A percentile compares a stretch with the other conserved stretches of the same genome.
Conservation (phyloP, 2,888 invertebrate species). For the Priocnemis perturbator region DNA sequence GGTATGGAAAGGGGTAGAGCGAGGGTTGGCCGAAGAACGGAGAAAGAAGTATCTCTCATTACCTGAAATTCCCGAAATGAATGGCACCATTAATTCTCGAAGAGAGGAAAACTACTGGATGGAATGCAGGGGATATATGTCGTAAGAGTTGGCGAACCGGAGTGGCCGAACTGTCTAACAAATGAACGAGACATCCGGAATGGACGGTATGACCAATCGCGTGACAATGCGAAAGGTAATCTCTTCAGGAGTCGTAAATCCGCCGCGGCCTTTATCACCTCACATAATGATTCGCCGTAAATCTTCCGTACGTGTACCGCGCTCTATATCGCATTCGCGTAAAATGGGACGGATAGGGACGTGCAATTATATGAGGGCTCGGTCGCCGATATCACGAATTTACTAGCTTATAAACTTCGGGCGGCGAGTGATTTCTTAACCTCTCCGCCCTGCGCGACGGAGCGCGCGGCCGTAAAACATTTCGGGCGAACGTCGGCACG, state of each 20-base stretch:
- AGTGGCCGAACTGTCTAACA: conserved; percentile 29
- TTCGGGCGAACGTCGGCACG: no score
- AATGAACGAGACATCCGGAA: conserved; percentile 44
- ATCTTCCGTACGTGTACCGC: no score
- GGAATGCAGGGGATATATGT: conserved; percentile 41
- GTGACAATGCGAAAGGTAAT: conserved; percentile 33
- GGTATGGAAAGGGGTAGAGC: conserved; percentile 22
- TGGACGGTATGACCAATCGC: conserved; percentile 46
- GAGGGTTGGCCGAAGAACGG: not conserved
- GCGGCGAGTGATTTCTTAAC: no score
- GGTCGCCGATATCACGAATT: no score
- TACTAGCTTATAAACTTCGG: no score
- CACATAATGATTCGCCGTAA: not conserved
- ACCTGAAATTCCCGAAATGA: conserved; percentile 57
- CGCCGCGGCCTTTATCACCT: conserved; percentile 20
- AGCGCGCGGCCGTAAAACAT: no score
- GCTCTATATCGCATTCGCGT: no score
- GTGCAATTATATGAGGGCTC: no score
- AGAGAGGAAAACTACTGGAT: conserved; percentile 45
- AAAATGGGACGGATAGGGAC: no score
- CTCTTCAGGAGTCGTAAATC: conserved; percentile 25
- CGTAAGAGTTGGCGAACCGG: conserved; percentile 18
- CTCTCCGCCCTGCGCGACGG: no score
- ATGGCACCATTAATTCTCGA: conserved; percentile 56
- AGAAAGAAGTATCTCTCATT: conserved; percentile 49